Evolutionary conservation across 2,888 invertebrate species (phyloP).

Genomic region (Acanthoscelides obtectus): DNA sequence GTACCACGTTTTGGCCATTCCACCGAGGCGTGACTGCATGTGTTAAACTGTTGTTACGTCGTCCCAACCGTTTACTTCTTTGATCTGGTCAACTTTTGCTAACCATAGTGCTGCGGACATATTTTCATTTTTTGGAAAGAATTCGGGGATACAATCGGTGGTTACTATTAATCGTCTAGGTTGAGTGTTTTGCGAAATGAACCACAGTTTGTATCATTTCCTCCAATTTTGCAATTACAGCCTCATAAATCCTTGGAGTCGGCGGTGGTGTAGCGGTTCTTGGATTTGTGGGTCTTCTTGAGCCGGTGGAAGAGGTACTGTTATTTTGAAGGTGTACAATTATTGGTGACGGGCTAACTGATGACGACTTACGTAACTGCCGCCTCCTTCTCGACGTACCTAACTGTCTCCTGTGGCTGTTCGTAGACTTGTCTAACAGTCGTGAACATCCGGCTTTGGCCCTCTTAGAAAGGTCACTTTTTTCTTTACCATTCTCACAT

Average conservation of each 20-base stretch:
- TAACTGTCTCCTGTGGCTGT: no score
- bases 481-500: no score
- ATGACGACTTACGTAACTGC: not conserved
- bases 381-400: not conserved
- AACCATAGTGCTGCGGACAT: slow-evolving; percentile 20
- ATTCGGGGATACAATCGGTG: slow-evolving; percentile 8
- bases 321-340: not conserved
- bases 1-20: slow-evolving; percentile 25
- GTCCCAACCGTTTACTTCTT: slow-evolving; percentile 20
- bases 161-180: not conserved
- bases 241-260: not conserved
- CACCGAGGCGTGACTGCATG: slow-evolving; percentile 20
- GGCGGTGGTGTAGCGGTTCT: not conserved
- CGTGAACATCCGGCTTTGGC: no score
- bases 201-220: not conserved
- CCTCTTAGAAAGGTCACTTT: no score
- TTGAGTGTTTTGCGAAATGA: not conserved
- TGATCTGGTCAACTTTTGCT: slow-evolving; percentile 24
- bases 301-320: not conserved
- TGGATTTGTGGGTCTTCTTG: not conserved
- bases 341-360: not conserved
- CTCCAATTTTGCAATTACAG: not conserved
- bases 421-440: no score
- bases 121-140: slow-evolving; percentile 13
- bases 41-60: slow-evolving; percentile 19